Conservation (phyloP, 2,113 vertebrate genomes). For the Vulpes ferrilata region DNA sequence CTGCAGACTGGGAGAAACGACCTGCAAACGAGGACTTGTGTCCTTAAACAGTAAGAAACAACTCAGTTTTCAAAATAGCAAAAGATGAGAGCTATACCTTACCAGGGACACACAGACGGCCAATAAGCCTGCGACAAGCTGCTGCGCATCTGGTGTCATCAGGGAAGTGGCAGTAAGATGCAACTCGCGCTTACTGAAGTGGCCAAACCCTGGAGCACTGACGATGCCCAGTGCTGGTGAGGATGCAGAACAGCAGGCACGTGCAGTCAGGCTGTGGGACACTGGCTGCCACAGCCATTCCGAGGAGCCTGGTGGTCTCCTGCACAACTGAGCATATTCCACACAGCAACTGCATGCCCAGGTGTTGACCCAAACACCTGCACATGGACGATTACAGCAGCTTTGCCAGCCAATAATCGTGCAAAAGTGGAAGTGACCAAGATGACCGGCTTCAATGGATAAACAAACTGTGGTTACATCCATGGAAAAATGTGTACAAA, state of each 20-base stretch:
- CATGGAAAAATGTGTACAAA: neutral
- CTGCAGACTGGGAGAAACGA: neutral
- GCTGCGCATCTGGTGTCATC: neutral
- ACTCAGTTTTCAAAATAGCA: neutral
- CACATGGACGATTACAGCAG: neutral
- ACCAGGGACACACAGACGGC: neutral
- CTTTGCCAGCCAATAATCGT: neutral
- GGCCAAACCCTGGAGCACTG: neutral
- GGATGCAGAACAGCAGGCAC: neutral
- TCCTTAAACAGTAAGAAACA: neutral
- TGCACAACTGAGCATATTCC: neutral
- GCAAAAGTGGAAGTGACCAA: constrained; percentile 13
- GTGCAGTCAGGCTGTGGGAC: neutral
- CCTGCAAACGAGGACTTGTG: neutral
- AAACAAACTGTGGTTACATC: neutral
- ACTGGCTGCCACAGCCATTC: neutral
- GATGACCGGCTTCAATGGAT: neutral
- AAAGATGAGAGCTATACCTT: neutral
- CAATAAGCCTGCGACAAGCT: neutral
- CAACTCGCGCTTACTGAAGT: neutral
- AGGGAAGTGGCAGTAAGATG: neutral
- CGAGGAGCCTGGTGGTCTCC: neutral
- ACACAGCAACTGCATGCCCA: neutral
- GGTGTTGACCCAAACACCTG: neutral
- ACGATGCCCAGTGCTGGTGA: neutral